phyloP scores from a whole-genome alignment of 2,113 vertebrate species.

The Solea solea region DNA sequence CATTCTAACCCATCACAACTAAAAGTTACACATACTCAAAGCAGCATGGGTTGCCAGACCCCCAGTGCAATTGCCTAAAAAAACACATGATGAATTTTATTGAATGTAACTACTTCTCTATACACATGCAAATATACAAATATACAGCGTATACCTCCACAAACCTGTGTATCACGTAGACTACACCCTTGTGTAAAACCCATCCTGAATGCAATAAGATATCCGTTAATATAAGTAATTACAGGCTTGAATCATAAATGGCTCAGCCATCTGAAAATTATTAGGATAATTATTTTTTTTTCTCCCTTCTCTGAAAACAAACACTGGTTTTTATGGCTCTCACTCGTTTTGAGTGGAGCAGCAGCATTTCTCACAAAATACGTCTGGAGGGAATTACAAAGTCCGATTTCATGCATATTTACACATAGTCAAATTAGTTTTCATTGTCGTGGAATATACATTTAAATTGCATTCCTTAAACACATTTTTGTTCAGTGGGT shows the following conservation, averaged over 20 bases:
- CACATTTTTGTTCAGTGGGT: conserved; percentile 11
- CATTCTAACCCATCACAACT: no score
- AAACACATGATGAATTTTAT: no score
- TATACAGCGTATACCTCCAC: no score
- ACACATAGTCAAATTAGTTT: conserved; percentile 37
- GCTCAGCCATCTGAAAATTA: conserved; percentile 64
- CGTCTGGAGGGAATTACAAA: conserved; percentile 36
- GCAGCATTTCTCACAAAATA: conserved; percentile 24
- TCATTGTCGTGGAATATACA: conserved; percentile 25
- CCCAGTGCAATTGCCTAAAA: no score
- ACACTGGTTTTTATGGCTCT: conserved; percentile 25
- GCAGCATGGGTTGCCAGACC: no score
- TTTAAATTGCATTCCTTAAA: conserved; percentile 35
- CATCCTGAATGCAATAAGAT: conserved; percentile 65
- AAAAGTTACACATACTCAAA: no score
- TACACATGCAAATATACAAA: no score
- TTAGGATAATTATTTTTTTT: conserved; percentile 35
- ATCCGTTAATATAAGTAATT: conserved; percentile 66
- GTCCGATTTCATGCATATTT: conserved; percentile 41
- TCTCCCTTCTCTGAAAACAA: conserved; percentile 32
- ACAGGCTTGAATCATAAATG: conserved; percentile 62
- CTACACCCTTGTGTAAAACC: not conserved
- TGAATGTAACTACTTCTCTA: no score
- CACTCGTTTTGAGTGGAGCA: conserved; percentile 19
- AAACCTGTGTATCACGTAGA: no score